A percentile compares a stretch with the other conserved stretches of the same genome.
phyloP scores from a whole-genome alignment of 2,888 invertebrate species.

The Imbricaverruca yamaguchii region DNA sequence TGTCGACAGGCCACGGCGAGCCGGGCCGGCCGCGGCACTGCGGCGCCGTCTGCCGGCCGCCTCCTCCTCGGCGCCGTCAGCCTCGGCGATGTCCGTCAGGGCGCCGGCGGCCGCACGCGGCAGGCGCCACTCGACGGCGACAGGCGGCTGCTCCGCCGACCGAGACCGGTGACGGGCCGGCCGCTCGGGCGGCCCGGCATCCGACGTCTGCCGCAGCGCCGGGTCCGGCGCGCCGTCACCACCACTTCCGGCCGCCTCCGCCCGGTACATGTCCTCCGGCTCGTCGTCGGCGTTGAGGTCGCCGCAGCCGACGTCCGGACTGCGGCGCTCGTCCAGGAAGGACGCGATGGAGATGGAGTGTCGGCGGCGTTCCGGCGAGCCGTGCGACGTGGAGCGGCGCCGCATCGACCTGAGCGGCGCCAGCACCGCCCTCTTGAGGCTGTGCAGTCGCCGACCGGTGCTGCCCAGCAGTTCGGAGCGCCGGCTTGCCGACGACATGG shows the following conservation, averaged over 20 bases:
- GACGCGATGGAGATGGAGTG: neutral
- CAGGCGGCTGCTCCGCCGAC: neutral
- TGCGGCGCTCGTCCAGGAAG: neutral
- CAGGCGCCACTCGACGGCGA: neutral
- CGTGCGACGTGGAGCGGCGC: neutral
- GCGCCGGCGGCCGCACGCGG: neutral
- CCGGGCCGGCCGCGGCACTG: neutral
- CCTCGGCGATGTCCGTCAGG: neutral
- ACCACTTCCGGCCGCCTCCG: neutral
- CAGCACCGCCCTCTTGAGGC: neutral
- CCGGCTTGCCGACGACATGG: neutral
- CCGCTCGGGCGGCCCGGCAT: neutral
- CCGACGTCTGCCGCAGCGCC: neutral
- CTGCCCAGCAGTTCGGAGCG: neutral
- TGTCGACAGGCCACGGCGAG: no score
- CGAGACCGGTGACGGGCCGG: neutral
- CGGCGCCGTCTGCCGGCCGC: neutral
- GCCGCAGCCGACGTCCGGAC: neutral
- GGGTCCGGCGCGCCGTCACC: neutral
- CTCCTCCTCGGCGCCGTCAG: neutral
- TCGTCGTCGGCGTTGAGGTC: neutral
- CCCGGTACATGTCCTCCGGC: slow-evolving; percentile 11
- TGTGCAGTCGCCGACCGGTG: neutral
- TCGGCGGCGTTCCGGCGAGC: neutral
- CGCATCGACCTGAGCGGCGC: neutral